A percentile compares a stretch with the other conserved stretches of the same genome.
Evolutionary conservation across 2,888 invertebrate genomes (phyloP).

Genomic region (Panopea generosa): DNA sequence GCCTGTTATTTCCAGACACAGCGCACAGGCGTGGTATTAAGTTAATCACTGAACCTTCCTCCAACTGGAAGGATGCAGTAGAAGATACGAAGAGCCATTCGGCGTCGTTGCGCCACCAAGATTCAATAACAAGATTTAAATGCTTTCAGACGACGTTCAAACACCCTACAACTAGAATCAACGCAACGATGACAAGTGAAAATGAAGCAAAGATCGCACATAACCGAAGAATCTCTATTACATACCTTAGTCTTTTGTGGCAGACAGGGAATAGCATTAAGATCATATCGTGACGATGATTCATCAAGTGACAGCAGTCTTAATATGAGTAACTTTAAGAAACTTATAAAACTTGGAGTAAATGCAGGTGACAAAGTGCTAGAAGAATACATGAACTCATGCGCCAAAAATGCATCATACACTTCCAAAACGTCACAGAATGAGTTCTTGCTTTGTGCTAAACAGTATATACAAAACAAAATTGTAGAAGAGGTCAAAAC

Average conservation of each 20-base stretch:
- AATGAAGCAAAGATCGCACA: slow-evolving; percentile 9
- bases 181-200: neutral
- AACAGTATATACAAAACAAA: slow-evolving; percentile 12
- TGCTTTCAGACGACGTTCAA: slow-evolving; percentile 22
- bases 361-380: slow-evolving; percentile 1
- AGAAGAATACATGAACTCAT: slow-evolving; percentile 10
- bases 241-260: slow-evolving; percentile 15
- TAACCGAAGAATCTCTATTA: slow-evolving; percentile 12
- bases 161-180: slow-evolving; percentile 31
- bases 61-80: slow-evolving; percentile 49
- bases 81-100: slow-evolving; percentile 34
- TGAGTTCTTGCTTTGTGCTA: neutral
- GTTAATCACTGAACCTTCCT: slow-evolving; percentile 28
- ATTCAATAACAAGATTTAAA: slow-evolving; percentile 27
- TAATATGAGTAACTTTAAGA: slow-evolving; percentile 14
- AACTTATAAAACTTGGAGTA: slow-evolving; percentile 2
- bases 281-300: slow-evolving; percentile 18
- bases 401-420: slow-evolving; percentile 28
- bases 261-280: slow-evolving; percentile 9
- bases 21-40: slow-evolving; percentile 26
- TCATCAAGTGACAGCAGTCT: neutral
- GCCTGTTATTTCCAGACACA: slow-evolving; percentile 35
- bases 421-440: slow-evolving; percentile 25
- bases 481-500: slow-evolving; percentile 28
- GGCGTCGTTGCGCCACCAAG: slow-evolving; percentile 12